These are phyloP conservation scores for Smittia aterrima DNA, from an alignment of 2,888 invertebrate genomes.

Conservation along the genomic window DNA sequence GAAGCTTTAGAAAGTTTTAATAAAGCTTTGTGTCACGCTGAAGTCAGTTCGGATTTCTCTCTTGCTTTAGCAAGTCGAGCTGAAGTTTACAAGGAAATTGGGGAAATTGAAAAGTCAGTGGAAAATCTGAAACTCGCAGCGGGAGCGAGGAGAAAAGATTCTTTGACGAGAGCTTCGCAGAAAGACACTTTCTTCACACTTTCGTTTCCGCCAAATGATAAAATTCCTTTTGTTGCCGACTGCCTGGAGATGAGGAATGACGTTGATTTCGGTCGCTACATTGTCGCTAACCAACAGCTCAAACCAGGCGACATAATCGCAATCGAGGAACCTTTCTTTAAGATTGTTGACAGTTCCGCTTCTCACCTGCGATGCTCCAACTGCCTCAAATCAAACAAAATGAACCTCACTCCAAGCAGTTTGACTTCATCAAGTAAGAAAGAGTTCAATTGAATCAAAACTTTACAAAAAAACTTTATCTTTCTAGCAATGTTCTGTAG, in stretches of 20 bases:
- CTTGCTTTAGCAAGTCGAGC: not conserved
- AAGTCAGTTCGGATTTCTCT: not conserved
- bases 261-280: not conserved
- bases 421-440: slow-evolving; percentile 2
- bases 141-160: not conserved
- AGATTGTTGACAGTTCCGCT: not conserved
- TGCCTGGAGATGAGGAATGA: not conserved
- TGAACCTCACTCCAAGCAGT: not conserved
- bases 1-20: not conserved
- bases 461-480: not conserved
- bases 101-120: not conserved
- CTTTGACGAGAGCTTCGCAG: not conserved
- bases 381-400: not conserved
- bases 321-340: not conserved
- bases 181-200: not conserved
- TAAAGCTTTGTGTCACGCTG: slow-evolving; percentile 5
- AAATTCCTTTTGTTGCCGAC: not conserved
- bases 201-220: not conserved
- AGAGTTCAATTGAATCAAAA: too few species aligned
- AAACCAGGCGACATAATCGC: slow-evolving; percentile 1
- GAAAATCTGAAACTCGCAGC: not conserved
- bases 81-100: not conserved
- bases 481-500: slow-evolving; percentile 9
- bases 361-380: not conserved
- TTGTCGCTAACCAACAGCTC: not conserved